phyloP scores from a whole-genome alignment of 2,888 invertebrate genomes.

The Eilema sororculum region DNA sequence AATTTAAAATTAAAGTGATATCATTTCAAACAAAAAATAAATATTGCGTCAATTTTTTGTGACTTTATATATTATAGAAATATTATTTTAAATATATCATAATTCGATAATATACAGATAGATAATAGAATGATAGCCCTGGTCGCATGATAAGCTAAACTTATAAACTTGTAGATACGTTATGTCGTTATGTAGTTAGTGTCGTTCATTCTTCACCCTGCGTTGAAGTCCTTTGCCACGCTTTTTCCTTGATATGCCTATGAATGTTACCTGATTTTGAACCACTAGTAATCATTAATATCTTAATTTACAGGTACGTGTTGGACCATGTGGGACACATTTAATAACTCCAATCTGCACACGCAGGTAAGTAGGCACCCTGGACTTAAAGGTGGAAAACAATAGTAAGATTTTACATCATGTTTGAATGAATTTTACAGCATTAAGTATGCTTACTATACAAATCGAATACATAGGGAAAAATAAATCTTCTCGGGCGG shows the following conservation, averaged over 20 bases:
- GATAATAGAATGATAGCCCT: neutral
- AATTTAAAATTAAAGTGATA: neutral
- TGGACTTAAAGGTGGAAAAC: neutral
- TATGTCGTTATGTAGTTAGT: no score
- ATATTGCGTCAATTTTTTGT: neutral
- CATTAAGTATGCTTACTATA: no score
- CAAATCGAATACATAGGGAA: no score
- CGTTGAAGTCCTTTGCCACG: no score
- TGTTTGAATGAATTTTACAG: no score
- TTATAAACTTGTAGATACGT: no score
- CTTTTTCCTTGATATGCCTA: neutral
- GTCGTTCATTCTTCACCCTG: neutral
- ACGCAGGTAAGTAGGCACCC: neutral
- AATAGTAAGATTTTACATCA: no score
- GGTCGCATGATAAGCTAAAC: neutral
- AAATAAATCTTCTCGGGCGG: no score
- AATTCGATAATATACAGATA: neutral
- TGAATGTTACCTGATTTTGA: neutral
- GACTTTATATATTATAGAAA: neutral
- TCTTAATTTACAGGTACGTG: neutral
- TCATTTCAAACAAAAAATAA: neutral
- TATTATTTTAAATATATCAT: neutral
- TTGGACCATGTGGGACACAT: neutral
- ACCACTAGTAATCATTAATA: neutral
- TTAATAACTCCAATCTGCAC: neutral